Evolutionary conservation across 2,113 vertebrate species (phyloP).

Genomic region (Mohoua ochrocephala): DNA sequence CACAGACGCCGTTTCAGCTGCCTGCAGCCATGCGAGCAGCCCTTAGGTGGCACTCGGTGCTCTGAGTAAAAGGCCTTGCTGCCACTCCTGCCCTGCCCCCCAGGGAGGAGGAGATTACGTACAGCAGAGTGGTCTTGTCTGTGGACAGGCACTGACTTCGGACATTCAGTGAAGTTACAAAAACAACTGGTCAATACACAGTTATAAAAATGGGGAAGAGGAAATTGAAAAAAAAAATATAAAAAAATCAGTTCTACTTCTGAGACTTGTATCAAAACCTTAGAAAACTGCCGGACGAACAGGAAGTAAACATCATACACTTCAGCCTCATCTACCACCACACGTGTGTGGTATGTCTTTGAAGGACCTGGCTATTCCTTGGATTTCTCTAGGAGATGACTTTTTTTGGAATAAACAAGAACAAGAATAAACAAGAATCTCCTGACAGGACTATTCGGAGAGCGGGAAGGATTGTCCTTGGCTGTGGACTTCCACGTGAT

Average conservation of each 20-base stretch:
- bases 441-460: background rate
- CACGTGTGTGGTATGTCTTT: fast-evolving
- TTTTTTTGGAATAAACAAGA: background rate
- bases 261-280: constrained; percentile 43
- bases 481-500: background rate
- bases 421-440: too few relatives aligned
- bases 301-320: constrained; percentile 16
- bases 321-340: background rate
- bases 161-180: constrained; percentile 19
- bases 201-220: constrained; percentile 25
- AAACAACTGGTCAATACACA: background rate
- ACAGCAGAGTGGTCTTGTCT: background rate
- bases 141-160: background rate
- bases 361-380: background rate
- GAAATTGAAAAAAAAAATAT: constrained; percentile 35
- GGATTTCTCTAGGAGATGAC: background rate
- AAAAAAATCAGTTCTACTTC: constrained; percentile 8
- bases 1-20: background rate
- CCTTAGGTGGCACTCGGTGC: constrained; percentile 59
- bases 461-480: background rate
- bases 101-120: background rate
- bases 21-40: background rate
- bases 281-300: constrained; percentile 38
- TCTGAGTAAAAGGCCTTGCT: background rate
- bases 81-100: background rate